Percentiles rank a stretch among this genome's conserved stretches.
Evolutionary conservation across 35 echinoderm and acorn worm species (phyloP).

Genomic region (Heliocidaris erythrogramma): DNA sequence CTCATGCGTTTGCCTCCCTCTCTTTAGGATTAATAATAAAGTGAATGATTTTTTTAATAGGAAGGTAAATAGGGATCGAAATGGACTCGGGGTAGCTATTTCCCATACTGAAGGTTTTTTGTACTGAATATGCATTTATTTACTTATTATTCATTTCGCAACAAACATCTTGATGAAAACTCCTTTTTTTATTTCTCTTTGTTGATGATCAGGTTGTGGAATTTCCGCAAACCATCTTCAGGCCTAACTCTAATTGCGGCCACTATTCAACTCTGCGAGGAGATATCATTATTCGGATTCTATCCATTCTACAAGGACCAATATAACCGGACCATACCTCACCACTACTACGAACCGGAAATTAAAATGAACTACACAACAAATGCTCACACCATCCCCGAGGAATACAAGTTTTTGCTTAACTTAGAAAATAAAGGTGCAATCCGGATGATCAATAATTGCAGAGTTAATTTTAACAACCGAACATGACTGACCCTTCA

Average conservation of each 20-base stretch:
- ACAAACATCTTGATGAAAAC: too few relatives aligned
- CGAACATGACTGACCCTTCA: too few relatives aligned
- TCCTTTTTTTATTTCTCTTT: too few relatives aligned
- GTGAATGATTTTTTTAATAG: too few relatives aligned
- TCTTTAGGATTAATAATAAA: too few relatives aligned
- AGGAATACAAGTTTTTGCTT: neutral
- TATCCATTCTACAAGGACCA: neutral
- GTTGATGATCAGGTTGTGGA: neutral
- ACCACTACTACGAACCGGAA: neutral
- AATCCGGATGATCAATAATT: neutral
- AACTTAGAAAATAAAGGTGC: neutral
- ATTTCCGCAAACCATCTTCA: neutral
- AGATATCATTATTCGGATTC: conserved; percentile 9
- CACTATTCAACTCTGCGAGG: neutral
- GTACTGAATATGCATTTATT: too few relatives aligned
- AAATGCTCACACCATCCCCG: neutral
- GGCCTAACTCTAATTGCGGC: neutral
- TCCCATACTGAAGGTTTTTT: too few relatives aligned
- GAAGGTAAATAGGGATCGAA: too few relatives aligned
- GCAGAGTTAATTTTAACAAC: too few relatives aligned
- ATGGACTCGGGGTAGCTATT: too few relatives aligned
- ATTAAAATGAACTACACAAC: neutral
- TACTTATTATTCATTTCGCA: too few relatives aligned
- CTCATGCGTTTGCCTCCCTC: too few relatives aligned
- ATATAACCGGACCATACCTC: neutral